Percentiles rank a stretch among this genome's conserved stretches.
Conservation (phyloP, 2,888 invertebrate species). For the Xestia sexstrigata region DNA sequence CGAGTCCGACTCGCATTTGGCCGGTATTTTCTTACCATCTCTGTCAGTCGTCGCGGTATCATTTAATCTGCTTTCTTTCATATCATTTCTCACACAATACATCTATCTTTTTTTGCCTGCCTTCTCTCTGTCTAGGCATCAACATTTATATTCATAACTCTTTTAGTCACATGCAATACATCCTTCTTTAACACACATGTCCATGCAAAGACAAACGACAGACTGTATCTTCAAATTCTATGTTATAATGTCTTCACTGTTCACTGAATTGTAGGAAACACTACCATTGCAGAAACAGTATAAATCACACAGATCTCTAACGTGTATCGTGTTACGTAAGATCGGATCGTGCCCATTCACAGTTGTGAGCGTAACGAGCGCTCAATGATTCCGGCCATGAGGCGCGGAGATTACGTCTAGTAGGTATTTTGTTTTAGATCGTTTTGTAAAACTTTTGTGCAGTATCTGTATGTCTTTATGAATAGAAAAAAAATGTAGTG, state of each 20-base stretch:
- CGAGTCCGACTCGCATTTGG: no score
- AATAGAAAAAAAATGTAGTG: neutral
- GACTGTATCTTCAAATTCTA: neutral
- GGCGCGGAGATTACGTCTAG: slow-evolving; percentile 54
- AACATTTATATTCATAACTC: neutral
- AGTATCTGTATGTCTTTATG: neutral
- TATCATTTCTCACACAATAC: neutral
- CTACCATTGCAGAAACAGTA: slow-evolving; percentile 29
- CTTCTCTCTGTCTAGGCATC: neutral
- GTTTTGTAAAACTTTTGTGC: slow-evolving; percentile 30
- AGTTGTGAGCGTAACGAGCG: slow-evolving; percentile 66
- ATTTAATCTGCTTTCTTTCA: neutral
- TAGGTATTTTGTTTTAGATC: slow-evolving; percentile 56
- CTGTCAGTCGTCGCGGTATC: no score
- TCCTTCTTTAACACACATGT: neutral
- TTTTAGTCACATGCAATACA: neutral
- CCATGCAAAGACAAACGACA: neutral
- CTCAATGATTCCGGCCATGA: slow-evolving; percentile 70
- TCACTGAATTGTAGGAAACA: slow-evolving; percentile 45
- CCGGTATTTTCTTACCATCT: no score
- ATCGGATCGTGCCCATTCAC: slow-evolving; percentile 62
- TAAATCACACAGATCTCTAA: slow-evolving; percentile 51
- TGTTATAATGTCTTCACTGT: slow-evolving; percentile 3
- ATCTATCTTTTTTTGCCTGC: neutral
- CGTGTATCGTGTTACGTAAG: slow-evolving; percentile 58